phyloP scores from a whole-genome alignment of 2,797 vertebrate species.

The Siniperca obscura region DNA sequence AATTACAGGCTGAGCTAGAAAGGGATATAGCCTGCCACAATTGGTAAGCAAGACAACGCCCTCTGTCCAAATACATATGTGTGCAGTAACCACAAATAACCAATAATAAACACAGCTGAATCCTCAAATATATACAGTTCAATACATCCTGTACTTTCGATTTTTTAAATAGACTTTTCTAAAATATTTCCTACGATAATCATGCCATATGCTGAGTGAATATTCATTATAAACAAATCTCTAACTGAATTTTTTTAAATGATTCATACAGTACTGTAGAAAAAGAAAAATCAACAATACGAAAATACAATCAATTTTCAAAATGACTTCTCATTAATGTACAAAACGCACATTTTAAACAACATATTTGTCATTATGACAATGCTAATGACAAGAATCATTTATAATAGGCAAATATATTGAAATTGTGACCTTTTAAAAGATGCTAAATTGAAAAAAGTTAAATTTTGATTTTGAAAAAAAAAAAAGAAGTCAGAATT shows the following conservation, averaged over 20 bases:
- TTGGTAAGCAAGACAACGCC: constrained; percentile 63
- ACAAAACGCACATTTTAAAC: background rate
- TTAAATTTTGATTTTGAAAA: background rate
- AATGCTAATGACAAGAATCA: background rate
- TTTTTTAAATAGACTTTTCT: constrained; percentile 14
- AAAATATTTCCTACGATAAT: background rate
- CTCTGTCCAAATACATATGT: constrained; percentile 59
- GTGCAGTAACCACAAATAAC: constrained; percentile 41
- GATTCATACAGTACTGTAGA: too few species aligned
- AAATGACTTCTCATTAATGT: background rate
- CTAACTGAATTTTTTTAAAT: background rate
- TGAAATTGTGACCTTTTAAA: background rate
- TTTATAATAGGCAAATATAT: background rate
- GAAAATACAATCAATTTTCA: background rate
- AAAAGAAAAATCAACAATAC: too few species aligned
- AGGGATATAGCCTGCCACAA: constrained; percentile 22
- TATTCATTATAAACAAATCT: background rate
- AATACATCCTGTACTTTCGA: background rate
- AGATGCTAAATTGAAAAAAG: background rate
- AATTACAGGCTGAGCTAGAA: constrained; percentile 64
- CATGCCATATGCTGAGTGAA: background rate
- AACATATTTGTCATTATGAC: background rate
- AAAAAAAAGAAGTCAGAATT: background rate
- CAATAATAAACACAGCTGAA: constrained; percentile 57
- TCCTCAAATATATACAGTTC: constrained; percentile 31